A percentile compares a stretch with the other conserved stretches of the same genome.
These are phyloP conservation scores for Neopipo cinnamomea DNA, from an alignment of 2,113 vertebrate genomes.

Conservation along the genomic window DNA sequence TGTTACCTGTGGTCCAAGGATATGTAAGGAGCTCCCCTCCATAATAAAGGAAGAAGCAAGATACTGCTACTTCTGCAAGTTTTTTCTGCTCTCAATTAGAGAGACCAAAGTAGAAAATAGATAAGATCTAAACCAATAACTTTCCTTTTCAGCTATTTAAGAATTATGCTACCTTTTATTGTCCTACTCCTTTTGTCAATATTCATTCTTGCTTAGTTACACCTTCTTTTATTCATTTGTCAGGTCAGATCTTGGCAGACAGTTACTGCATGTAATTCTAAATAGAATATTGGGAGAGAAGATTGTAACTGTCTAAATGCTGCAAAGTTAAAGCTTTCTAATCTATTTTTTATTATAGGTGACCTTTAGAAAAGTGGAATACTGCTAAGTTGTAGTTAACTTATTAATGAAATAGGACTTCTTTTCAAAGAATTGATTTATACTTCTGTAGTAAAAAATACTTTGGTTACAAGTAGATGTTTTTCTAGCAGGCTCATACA, in stretches of 20 bases:
- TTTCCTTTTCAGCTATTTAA: background rate
- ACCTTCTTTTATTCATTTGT: background rate
- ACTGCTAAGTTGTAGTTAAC: background rate
- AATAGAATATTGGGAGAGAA: background rate
- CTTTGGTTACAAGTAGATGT: background rate
- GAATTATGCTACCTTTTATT: background rate
- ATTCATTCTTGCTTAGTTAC: background rate
- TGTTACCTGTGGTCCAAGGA: background rate
- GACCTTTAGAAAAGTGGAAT: background rate
- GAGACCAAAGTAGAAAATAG: background rate
- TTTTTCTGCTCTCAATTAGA: background rate
- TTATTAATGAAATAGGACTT: background rate
- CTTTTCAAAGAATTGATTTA: background rate
- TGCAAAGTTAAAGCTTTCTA: background rate
- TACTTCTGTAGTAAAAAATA: background rate
- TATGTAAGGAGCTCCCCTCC: background rate
- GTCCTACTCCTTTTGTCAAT: background rate
- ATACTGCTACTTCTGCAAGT: background rate
- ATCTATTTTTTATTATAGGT: background rate
- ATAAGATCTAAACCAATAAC: background rate
- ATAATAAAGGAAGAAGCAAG: background rate
- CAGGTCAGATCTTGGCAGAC: background rate
- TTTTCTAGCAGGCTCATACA: background rate
- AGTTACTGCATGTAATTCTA: background rate
- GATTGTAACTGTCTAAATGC: background rate